Evolutionary conservation across 2,113 vertebrate genomes (phyloP).

Genomic region (Cyanoramphus novaezelandiae): DNA sequence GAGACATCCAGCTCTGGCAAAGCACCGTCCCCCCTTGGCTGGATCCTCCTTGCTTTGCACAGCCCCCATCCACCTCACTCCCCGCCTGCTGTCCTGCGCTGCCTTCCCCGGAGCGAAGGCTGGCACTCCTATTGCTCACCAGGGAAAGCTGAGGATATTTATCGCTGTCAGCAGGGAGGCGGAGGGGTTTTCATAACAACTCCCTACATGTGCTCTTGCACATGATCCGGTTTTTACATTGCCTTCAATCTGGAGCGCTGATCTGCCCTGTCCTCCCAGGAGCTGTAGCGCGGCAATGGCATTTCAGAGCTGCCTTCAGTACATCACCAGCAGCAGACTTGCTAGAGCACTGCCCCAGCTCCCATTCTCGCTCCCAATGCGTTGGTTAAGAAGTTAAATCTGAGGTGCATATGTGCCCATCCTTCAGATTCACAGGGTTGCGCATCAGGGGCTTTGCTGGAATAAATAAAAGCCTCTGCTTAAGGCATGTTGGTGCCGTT

Average conservation of each 20-base stretch:
- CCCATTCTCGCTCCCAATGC: background rate
- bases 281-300: background rate
- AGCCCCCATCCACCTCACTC: background rate
- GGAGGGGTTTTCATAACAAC: background rate
- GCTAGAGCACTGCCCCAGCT: background rate
- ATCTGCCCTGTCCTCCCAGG: background rate
- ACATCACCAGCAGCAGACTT: background rate
- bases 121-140: accelerated
- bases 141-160: background rate
- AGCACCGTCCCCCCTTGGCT: background rate
- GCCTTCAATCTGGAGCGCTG: background rate
- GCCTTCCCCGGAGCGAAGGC: background rate
- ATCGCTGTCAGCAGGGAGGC: background rate
- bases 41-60: background rate
- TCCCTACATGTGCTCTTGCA: background rate
- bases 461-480: background rate
- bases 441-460: background rate
- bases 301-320: background rate
- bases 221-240: background rate
- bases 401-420: background rate
- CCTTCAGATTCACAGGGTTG: background rate
- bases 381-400: background rate
- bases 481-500: background rate
- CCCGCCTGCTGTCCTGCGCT: background rate
- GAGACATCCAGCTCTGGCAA: background rate